Evolutionary conservation across 1,140 invertebrate species (phyloP).

Genomic region (Bemisia tabaci): DNA sequence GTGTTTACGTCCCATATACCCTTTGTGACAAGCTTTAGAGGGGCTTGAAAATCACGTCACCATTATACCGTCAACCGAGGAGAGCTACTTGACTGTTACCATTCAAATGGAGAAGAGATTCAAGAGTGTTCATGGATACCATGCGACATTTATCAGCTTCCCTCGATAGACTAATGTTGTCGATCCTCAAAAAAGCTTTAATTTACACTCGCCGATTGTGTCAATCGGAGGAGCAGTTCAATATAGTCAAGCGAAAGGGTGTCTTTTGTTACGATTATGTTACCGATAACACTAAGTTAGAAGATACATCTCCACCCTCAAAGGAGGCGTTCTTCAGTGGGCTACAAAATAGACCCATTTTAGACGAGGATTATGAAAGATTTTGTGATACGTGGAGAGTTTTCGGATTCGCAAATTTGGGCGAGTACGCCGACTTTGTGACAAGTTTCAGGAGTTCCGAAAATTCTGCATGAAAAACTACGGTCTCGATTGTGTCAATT

Average conservation of each 20-base stretch:
- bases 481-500: constrained; percentile 4
- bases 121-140: too few relatives aligned
- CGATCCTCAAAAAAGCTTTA: too few relatives aligned
- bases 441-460: constrained; percentile 5
- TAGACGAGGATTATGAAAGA: not conserved
- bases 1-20: too few relatives aligned
- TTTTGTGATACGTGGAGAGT: constrained; percentile 1
- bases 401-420: constrained; percentile 2
- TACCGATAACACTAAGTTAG: not conserved
- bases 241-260: not conserved
- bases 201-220: too few relatives aligned
- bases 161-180: too few relatives aligned
- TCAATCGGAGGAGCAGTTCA: not conserved
- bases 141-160: too few relatives aligned
- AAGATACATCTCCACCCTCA: not conserved
- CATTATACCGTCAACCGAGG: too few relatives aligned
- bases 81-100: too few relatives aligned
- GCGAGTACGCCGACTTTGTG: constrained; percentile 5
- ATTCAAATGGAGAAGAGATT: too few relatives aligned
- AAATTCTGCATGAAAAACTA: constrained; percentile 1
- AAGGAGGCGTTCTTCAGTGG: not conserved
- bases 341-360: not conserved
- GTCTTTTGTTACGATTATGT: not conserved
- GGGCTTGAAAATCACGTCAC: too few relatives aligned
- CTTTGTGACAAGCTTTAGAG: too few relatives aligned